Base-by-base conservation (phyloP, 2,888 invertebrate genomes). In the Ophion costatus region DNA sequence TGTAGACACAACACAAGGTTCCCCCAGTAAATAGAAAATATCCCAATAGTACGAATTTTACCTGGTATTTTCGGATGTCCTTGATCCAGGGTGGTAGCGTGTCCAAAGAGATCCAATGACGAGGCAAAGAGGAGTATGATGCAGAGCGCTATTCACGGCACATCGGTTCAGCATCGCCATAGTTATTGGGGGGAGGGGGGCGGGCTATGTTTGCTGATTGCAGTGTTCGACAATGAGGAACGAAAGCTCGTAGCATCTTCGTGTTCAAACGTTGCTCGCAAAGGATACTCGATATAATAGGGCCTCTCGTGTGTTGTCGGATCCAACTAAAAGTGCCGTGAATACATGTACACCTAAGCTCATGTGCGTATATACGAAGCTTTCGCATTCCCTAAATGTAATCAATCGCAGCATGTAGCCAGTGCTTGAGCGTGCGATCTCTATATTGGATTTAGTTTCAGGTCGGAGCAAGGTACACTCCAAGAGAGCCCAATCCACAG, bases 381-480 rank as follows among this genome's bases (percentile, higher is more conserved):
- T 87, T 77, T 82, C 73, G 59, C 66, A 79, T 64, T 70, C 63
- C 45, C 80, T 77, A 77, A 45, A 61, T 86, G 89, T 86, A 88
- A 88, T 88, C 90, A 89, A 90, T 91, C 88, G 87, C 79, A 88
- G 85, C 14, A 17, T 38, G 67, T 84, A 83, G 86, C 82, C 84
- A 88, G 87, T 89, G 14, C 67, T 74, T 73, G 64, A 82, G 66
- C 77, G 61, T 74, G 67, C 59, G 61, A 77, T 77, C 82, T 89
- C 87, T 88, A 83, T 89, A 89, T 90, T 87, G 88, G 87, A 90
- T 91, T 90, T 89, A 89, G 89, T 89, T 89, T 83, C 85, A 85
- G 84, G 80, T 86, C 84, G 87, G 87, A 88, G 70, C 70, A 70
- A 42, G 70, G 75, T 79, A 70, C 75, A 73, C 80, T 59, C 67